Evolutionary conservation across 2,888 invertebrate species (phyloP), one percentile per base, ranked within the genome.

Genomic region (Nezara viridula): DNA sequence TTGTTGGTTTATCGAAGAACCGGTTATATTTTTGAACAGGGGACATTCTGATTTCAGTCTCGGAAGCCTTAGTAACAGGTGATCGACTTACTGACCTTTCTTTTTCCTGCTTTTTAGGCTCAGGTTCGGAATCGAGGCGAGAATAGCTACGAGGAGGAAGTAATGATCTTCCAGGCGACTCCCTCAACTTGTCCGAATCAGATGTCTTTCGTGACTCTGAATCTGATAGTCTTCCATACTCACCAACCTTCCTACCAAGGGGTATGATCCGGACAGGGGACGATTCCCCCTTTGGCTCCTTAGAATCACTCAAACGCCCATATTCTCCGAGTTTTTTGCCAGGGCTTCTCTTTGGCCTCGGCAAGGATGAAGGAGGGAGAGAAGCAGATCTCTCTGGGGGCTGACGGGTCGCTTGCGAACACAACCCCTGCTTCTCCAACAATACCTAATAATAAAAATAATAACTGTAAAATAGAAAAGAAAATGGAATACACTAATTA

Each of bases 371-470:
- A 32, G 96, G 96, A 44, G 96, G 96, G 90, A 96, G 93, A 92
- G 95, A 95, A 10, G 95, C 95, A 0, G 95, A 94, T 81, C 93
- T 92, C 85, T 92, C 92, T 91, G 94, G 94, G 90, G 94, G 94
- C 94, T 94, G 94, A 87, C 96, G 94, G 91, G 96, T 96, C 92
- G 96, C 95, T 92, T 96, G 96, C 50, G 96, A 96, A 89, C 96
- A 96, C 86, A 96, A 94, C 0, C 96, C 96, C 92, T 96, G 96
- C 91, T 96, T 95, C 93, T 96, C 96, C 91, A 96, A 93, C 91
- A 96, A 94, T 92, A 96, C 93, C 92, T 88, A 73, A 21, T 32
- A 60, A 4, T 85, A 49, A 85, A 85, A 1, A 7, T 21, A 27
- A 85, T 85, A 47, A 7, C 21, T 47, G 4, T 85, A 47, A 85